Conservation (phyloP, 2,797 vertebrate genomes). For the Spea hammondii region DNA sequence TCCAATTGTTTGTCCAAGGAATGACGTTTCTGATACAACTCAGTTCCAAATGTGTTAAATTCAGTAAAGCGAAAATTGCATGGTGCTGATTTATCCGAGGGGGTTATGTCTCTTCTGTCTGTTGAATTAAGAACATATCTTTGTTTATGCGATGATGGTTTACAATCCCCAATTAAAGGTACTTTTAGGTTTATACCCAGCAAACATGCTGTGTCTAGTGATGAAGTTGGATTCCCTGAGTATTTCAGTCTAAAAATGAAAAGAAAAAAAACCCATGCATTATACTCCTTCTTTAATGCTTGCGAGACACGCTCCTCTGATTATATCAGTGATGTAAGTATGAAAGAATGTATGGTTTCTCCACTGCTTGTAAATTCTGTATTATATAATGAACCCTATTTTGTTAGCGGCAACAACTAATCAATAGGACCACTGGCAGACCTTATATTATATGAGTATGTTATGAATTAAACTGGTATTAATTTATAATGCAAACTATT, state of each 20-base stretch:
- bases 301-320: not conserved
- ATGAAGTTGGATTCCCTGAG: not conserved
- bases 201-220: not conserved
- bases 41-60: too few relatives aligned
- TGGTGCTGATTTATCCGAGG: too few relatives aligned
- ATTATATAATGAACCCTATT: not conserved
- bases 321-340: conserved; percentile 17
- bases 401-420: not conserved
- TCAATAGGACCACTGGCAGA: not conserved
- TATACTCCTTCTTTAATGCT: conserved; percentile 11
- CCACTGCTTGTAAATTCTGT: not conserved
- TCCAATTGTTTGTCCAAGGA: too few relatives aligned
- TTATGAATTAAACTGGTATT: not conserved
- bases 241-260: not conserved
- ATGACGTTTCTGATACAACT: too few relatives aligned
- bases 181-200: too few relatives aligned
- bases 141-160: not conserved
- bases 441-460: not conserved
- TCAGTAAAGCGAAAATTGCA: too few relatives aligned
- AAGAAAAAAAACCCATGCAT: not conserved
- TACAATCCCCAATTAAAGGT: not conserved
- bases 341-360: not conserved
- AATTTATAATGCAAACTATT: not conserved
- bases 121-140: not conserved
- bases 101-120: not conserved